Conservation (phyloP, 2,797 vertebrate species). For the Enteromius radiatus region DNA sequence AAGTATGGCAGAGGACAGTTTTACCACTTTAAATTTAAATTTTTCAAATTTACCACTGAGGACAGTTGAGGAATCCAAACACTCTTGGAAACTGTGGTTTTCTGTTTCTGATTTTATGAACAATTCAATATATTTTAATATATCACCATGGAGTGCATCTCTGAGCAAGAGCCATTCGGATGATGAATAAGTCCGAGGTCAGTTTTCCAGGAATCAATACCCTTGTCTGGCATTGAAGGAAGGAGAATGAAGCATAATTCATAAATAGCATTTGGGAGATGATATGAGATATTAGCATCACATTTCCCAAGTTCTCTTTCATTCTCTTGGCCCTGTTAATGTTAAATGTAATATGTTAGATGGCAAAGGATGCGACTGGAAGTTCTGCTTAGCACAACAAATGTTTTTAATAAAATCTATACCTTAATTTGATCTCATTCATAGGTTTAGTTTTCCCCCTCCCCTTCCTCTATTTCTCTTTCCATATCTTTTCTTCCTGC, state of each 20-base stretch:
- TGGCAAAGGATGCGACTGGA: slow-evolving; percentile 38
- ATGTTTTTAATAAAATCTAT: slow-evolving; percentile 65
- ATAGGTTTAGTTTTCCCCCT: slow-evolving; percentile 31
- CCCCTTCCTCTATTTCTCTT: neutral
- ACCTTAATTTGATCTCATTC: slow-evolving; percentile 65
- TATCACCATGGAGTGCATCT: slow-evolving; percentile 26
- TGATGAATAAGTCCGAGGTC: slow-evolving; percentile 50
- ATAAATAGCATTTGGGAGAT: slow-evolving; percentile 56
- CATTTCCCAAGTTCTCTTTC: slow-evolving; percentile 44
- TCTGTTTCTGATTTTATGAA: slow-evolving; percentile 54
- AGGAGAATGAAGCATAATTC: slow-evolving; percentile 52
- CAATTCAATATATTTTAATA: slow-evolving; percentile 47
- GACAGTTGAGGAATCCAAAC: neutral
- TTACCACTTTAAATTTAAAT: no score
- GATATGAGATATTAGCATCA: slow-evolving; percentile 53
- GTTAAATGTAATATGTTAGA: slow-evolving; percentile 48
- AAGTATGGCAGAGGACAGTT: slow-evolving; percentile 18
- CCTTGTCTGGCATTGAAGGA: slow-evolving; percentile 48
- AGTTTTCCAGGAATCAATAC: slow-evolving; percentile 56
- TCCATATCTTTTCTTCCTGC: neutral
- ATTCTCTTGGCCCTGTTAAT: slow-evolving; percentile 40
- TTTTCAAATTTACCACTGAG: slow-evolving; percentile 15
- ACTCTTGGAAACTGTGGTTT: slow-evolving; percentile 43
- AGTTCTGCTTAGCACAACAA: slow-evolving; percentile 67
- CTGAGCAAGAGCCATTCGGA: slow-evolving; percentile 17